Conservation (phyloP, 1,140 invertebrate species). For the Atta colombica region DNA sequence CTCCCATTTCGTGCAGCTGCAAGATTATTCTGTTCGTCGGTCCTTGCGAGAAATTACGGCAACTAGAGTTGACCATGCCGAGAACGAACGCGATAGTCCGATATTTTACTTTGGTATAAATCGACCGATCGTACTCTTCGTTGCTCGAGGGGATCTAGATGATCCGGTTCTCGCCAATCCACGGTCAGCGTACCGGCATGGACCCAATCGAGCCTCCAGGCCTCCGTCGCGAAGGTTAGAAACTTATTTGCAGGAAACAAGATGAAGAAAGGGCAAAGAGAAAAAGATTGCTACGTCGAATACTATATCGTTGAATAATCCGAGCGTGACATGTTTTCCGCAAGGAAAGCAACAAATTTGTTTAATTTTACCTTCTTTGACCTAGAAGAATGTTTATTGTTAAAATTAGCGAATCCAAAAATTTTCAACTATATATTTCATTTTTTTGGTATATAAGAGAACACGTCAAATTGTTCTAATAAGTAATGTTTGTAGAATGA, state of each 20-base stretch:
- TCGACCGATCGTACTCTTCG: neutral
- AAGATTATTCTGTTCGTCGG: conserved; percentile 68
- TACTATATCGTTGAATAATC: neutral
- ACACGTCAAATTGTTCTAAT: too few relatives aligned
- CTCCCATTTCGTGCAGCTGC: conserved; percentile 25
- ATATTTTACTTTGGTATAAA: conserved; percentile 29
- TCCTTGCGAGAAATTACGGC: conserved; percentile 61
- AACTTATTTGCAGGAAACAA: conserved; percentile 28
- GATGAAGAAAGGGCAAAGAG: conserved; percentile 6
- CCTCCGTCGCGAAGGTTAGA: conserved; percentile 24
- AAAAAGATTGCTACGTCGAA: conserved; percentile 32
- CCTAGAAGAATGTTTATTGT: neutral
- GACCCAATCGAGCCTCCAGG: conserved; percentile 66
- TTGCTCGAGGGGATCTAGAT: conserved; percentile 63
- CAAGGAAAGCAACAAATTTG: neutral
- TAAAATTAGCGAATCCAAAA: too few relatives aligned
- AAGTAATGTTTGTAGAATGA: too few relatives aligned
- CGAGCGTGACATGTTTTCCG: neutral
- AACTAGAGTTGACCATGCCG: conserved; percentile 72
- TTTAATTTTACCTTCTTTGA: neutral
- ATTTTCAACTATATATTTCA: neutral
- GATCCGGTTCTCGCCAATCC: conserved; percentile 75
- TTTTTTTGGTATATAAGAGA: too few relatives aligned
- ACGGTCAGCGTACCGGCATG: conserved; percentile 61
- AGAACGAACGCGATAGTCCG: conserved; percentile 54